Conservation (phyloP, 30 jellyfish, hydroid and myxozoan genomes). For the Nemopilema nomurai region DNA sequence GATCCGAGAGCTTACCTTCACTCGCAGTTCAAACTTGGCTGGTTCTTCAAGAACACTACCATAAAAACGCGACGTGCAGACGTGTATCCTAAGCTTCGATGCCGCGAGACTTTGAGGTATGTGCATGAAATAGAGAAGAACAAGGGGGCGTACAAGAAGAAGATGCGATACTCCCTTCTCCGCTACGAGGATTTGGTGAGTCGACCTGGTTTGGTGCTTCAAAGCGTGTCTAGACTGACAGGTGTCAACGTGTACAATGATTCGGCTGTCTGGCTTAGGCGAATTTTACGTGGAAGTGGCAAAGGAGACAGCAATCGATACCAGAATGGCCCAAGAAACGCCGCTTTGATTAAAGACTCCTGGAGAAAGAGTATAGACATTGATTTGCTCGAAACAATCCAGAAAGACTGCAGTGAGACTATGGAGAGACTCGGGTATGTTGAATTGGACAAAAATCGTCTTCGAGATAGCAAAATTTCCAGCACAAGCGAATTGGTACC, state of each 20-base stretch:
- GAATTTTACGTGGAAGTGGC: neutral
- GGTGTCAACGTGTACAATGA: constrained; percentile 1
- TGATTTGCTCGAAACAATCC: constrained; percentile 4
- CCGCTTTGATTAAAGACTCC: constrained; percentile 6
- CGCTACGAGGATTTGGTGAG: constrained; percentile 59
- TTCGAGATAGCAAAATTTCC: neutral
- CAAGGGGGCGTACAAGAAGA: neutral
- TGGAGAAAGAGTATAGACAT: constrained; percentile 27
- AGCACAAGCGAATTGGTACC: neutral
- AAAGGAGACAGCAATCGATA: constrained; percentile 32
- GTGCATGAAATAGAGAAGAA: constrained; percentile 27
- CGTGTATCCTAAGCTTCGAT: constrained; percentile 21
- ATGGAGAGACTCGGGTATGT: constrained; percentile 28
- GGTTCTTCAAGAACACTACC: constrained; percentile 52
- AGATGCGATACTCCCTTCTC: constrained; percentile 16
- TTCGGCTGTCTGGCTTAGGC: constrained; percentile 27
- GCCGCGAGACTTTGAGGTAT: constrained; percentile 37
- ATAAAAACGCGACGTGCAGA: constrained; percentile 26
- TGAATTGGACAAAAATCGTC: neutral
- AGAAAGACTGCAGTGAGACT: constrained; percentile 5
- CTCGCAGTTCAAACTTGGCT: constrained; percentile 40
- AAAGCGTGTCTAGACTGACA: constrained; percentile 6
- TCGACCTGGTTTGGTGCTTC: constrained; percentile 7
- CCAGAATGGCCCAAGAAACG: constrained; percentile 49
- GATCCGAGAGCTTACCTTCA: constrained; percentile 67